These are phyloP conservation scores for Sesamia inferens DNA, from an alignment of 2,888 invertebrate genomes.

Conservation along the genomic window DNA sequence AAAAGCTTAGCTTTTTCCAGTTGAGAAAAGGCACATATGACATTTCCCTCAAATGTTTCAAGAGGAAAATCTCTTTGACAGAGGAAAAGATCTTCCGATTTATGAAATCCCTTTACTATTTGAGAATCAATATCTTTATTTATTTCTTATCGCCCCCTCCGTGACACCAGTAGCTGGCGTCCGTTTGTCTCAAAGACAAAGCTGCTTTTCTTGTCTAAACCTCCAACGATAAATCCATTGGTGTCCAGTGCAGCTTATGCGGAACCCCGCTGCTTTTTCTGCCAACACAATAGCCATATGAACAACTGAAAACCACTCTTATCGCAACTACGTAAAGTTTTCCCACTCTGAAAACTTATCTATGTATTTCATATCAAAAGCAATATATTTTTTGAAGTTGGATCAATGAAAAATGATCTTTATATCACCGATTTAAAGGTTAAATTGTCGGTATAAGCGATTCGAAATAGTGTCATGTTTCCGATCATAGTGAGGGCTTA, in stretches of 20 bases:
- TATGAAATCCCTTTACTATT: constrained; percentile 55
- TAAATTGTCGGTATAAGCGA: constrained; percentile 33
- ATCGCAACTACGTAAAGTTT: constrained; percentile 20
- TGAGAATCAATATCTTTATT: constrained; percentile 65
- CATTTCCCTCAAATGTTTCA: constrained; percentile 8
- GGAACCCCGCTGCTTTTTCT: constrained; percentile 65
- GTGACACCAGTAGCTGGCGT: constrained; percentile 70
- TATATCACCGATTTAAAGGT: constrained; percentile 48
- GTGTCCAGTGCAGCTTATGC: constrained; percentile 83
- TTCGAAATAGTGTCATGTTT: constrained; percentile 60
- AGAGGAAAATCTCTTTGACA: constrained; percentile 18
- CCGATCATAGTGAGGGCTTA: constrained; percentile 62
- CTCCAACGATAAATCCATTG: constrained; percentile 85
- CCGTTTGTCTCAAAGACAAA: constrained; percentile 84
- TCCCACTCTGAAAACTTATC: constrained; percentile 23
- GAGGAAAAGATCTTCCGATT: constrained; percentile 39
- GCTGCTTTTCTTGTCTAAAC: constrained; percentile 83
- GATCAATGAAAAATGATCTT: constrained; percentile 49
- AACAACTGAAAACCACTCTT: constrained; percentile 39
- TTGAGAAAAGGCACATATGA: background rate
- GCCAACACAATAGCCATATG: constrained; percentile 46
- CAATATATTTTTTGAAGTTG: constrained; percentile 54
- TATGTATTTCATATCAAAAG: constrained; percentile 51
- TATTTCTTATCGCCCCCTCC: constrained; percentile 64
- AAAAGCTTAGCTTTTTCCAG: background rate